A percentile compares a stretch with the other conserved stretches of the same genome.
phyloP scores from a whole-genome alignment of 2,113 vertebrate species.

The Protobothrops flavoviridis region DNA sequence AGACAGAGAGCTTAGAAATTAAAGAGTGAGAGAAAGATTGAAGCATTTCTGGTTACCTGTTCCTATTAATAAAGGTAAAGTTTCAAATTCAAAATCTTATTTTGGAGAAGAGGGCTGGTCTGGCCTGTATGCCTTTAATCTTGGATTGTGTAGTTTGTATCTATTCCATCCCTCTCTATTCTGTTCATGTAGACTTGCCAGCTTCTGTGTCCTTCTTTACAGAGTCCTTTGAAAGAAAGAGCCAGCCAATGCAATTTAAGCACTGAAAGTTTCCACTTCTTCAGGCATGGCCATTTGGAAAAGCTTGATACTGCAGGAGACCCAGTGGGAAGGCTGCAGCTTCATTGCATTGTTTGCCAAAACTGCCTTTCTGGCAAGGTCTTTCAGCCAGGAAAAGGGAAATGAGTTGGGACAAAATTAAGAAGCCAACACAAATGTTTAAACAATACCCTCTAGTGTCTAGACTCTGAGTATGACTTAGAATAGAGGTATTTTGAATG shows the following conservation, averaged over 20 bases:
- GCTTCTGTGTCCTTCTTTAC: no score
- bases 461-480: not conserved
- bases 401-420: not conserved
- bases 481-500: not conserved
- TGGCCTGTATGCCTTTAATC: not conserved
- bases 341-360: not conserved
- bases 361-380: not conserved
- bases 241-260: no score
- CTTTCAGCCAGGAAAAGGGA: not conserved
- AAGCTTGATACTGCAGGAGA: not conserved
- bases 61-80: not conserved
- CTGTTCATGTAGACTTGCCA: no score
- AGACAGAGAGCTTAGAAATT: not conserved
- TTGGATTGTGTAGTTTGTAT: no score
- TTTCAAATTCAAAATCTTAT: not conserved
- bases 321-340: not conserved
- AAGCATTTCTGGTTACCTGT: not conserved
- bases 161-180: no score
- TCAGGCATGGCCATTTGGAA: not conserved
- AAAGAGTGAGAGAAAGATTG: not conserved
- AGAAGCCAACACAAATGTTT: no score
- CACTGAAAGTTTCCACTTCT: not conserved
- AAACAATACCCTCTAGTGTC: no score
- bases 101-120: not conserved
- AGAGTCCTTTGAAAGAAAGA: no score